Conservation (phyloP, 2,888 invertebrate genomes). For the Bhutanitis thaidina region DNA sequence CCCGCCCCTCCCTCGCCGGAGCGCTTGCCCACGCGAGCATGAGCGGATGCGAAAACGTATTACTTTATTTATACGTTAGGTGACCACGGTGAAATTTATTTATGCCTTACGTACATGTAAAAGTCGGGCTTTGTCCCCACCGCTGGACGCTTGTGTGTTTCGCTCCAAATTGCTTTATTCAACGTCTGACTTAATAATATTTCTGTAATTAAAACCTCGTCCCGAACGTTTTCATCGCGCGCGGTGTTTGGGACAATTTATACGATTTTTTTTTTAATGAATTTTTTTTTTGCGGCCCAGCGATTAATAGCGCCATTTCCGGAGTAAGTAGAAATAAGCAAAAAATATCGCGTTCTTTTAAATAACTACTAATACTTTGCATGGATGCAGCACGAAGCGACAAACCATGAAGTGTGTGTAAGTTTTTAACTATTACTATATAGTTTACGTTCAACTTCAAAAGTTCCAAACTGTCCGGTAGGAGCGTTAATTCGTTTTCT, state of each 20-base stretch:
- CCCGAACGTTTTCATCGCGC: conserved; percentile 53
- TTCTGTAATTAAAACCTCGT: conserved; percentile 73
- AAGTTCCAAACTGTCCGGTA: too few relatives aligned
- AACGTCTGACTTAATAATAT: conserved; percentile 70
- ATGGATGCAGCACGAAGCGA: too few relatives aligned
- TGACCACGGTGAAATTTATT: conserved; percentile 72
- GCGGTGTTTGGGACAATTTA: conserved; percentile 48
- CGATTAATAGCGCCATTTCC: conserved; percentile 1
- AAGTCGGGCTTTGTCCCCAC: conserved; percentile 1
- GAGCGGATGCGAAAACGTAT: conserved; percentile 47
- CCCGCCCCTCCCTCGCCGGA: conserved; percentile 28
- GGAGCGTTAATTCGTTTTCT: too few relatives aligned
- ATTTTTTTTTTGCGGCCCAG: conserved; percentile 4
- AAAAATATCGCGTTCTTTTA: too few relatives aligned
- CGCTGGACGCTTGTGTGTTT: conserved; percentile 24
- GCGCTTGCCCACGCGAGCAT: conserved; percentile 56
- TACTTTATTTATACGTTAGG: conserved; percentile 64
- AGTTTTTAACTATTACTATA: too few relatives aligned
- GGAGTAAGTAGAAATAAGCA: too few relatives aligned
- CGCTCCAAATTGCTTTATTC: conserved; percentile 64
- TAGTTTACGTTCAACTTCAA: too few relatives aligned
- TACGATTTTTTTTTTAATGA: conserved; percentile 40
- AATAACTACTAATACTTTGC: too few relatives aligned
- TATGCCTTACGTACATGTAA: conserved; percentile 41
- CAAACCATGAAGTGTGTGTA: too few relatives aligned